Evolutionary conservation across 2,113 vertebrate genomes (phyloP), one percentile per base, ranked within the genome.

Genomic region (Eleginops maclovinus): DNA sequence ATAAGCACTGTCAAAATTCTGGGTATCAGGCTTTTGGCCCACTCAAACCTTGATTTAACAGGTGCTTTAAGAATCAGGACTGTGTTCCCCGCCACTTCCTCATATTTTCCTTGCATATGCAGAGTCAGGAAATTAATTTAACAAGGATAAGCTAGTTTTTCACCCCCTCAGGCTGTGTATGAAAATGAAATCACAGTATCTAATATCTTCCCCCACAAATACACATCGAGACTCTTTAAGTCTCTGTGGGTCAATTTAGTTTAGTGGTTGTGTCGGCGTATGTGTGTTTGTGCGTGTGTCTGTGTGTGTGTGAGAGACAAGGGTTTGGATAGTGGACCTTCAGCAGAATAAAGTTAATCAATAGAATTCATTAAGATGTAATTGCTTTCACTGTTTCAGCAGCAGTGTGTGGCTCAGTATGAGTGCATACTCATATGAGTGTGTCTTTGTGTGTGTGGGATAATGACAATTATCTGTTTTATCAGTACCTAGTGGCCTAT

Each of bases 121-220:
- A 44, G 14, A 85, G 70, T 86, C 86, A 90, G 89, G 86, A 91
- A 90, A 90, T 87, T 81, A 81, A 91, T 89, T 85, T 84, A 72
- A 85, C 55, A 62, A 82, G 78, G 78, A 85, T 91, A 87, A 88
- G 87, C 79, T 80, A 21, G 66, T 79, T 89, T 82, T 80, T 82
- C 78, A 66, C 36, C 65, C 63, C 87, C 72, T 40, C 36, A 54
- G 87, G 84, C 79, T 82, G 71, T 66, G 73, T 84, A 66, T 75
- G 78, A 85, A 88, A 79, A 50, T 82, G 68, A 64, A 82, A 87
- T 62, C n/a, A n/a, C n/a, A 5, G 50, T 63, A 67, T 87, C 87
- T 85, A 61, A 81, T 77, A 79, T 53, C 63, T 67, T 67, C 13
- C 14, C 46, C 7, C 46, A 69, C 51, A 60, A 31, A 31, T 28